Base-by-base conservation (phyloP, 1,140 invertebrate species). In the Acromyrmex heyeri region DNA sequence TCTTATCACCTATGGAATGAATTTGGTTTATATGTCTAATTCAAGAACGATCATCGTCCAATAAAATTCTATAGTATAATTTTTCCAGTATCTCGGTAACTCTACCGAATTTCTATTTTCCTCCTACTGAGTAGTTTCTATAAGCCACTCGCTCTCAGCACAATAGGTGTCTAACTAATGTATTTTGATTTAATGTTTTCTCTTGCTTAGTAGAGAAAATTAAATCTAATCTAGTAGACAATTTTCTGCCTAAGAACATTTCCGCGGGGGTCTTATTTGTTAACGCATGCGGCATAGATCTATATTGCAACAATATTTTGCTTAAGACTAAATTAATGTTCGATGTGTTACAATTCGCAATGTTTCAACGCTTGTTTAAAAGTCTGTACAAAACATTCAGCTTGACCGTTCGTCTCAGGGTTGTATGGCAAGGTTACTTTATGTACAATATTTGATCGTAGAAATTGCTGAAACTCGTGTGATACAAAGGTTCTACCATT, bases 231-330 rank as follows among this genome's bases (percentile, higher is more conserved):
- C 44, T 48, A 48, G 44, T 48, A 12, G 44, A 48, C 3, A 48
- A 48, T 12, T 48, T 48, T 12, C 44, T 48, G 6, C 44, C 44
- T 48, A 55, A 0, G 18, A 55, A 55, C 53, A 55, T 55, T 48
- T 69, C 65, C n/a, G 65, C 38, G 10, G 65, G 65, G 5, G 65
- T 10, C 12, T 69, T 69, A 14, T 69, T 69, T 3, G 38, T 69
- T 14, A 21, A 5, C 38, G 65, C 38, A 44, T 67, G 34, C 1
- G n/a, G 2, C 38, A 67, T 67, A 10, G 65, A 53, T 65, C 30
- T 38, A 10, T 65, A 65, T 21, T 65, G 64, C 8, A 65, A n/a
- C 18, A 65, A 38, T 10, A 44, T 12, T 67, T 67, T n/a, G 24
- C 65, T 67, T 48, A 67, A 44, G 4, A 1, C 38, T 21, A 67